phyloP scores from a whole-genome alignment of 2,113 vertebrate species.

The Plotosus lineatus region DNA sequence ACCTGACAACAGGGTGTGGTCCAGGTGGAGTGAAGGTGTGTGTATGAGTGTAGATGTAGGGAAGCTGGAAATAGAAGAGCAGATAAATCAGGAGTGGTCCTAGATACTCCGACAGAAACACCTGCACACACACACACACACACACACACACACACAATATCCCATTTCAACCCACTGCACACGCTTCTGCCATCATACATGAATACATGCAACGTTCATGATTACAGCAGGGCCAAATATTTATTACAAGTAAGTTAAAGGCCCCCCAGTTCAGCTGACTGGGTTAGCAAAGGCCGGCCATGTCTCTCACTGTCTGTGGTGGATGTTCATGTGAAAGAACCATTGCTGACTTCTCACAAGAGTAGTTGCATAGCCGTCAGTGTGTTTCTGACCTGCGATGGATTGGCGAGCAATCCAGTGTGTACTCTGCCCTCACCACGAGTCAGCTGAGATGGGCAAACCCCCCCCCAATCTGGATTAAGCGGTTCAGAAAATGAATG shows the following conservation, averaged over 20 bases:
- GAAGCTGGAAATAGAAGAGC: conserved; percentile 79
- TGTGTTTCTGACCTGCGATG: too few species aligned
- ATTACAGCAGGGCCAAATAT: background rate
- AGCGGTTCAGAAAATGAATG: too few species aligned
- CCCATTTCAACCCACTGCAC: background rate
- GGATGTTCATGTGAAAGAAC: too few species aligned
- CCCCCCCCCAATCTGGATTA: too few species aligned
- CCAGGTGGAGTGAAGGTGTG: conserved; percentile 69
- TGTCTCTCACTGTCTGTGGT: too few species aligned
- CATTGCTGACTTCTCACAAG: too few species aligned
- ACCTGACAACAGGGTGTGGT: conserved; percentile 81
- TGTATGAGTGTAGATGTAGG: conserved; percentile 76
- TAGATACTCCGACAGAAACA: conserved; percentile 78
- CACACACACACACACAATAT: conserved; percentile 62
- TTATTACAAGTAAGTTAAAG: background rate
- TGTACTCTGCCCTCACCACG: too few species aligned
- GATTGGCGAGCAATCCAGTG: too few species aligned
- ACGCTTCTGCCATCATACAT: background rate
- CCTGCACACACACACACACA: conserved; percentile 71
- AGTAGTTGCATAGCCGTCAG: too few species aligned
- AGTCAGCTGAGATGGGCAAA: too few species aligned
- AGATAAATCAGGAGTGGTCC: conserved; percentile 80
- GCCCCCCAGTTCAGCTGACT: too few species aligned
- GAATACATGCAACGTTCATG: background rate
- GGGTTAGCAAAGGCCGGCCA: too few species aligned